These are phyloP conservation scores for Amblyraja radiata DNA, from an alignment of 2,797 vertebrate genomes.

Conservation along the genomic window DNA sequence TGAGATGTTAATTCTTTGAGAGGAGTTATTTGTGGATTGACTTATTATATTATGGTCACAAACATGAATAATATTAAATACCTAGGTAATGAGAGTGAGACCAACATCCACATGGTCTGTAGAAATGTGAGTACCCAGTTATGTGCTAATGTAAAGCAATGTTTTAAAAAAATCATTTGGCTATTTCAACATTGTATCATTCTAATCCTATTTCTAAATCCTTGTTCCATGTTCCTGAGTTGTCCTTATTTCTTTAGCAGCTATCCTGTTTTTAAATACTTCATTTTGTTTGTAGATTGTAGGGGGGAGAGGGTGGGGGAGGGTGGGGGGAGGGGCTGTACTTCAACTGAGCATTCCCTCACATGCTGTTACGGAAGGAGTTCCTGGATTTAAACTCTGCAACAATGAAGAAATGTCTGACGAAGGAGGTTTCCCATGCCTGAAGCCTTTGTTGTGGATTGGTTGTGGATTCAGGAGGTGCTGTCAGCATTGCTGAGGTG, in stretches of 20 bases:
- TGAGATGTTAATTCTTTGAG: neutral
- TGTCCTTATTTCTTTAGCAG: neutral
- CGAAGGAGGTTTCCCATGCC: too few relatives aligned
- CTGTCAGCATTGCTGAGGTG: too few relatives aligned
- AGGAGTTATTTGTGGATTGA: neutral
- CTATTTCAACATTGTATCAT: neutral
- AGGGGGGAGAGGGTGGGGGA: too few relatives aligned
- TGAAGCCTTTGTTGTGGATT: too few relatives aligned
- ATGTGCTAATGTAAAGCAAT: too few relatives aligned
- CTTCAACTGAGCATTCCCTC: too few relatives aligned
- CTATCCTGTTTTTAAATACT: neutral
- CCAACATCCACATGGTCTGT: neutral
- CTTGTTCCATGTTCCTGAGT: neutral
- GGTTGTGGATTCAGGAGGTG: too few relatives aligned
- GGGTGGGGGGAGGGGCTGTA: too few relatives aligned
- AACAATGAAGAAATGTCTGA: too few relatives aligned
- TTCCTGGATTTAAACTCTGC: too few relatives aligned
- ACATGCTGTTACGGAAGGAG: too few relatives aligned
- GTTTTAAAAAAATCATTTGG: neutral
- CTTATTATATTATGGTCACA: neutral
- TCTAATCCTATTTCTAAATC: neutral
- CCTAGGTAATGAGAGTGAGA: neutral
- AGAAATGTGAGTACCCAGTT: neutral
- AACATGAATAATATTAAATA: neutral
- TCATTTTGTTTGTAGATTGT: neutral